Conservation (phyloP, 2,797 vertebrate species). For the Pyrrhura leucotis region DNA sequence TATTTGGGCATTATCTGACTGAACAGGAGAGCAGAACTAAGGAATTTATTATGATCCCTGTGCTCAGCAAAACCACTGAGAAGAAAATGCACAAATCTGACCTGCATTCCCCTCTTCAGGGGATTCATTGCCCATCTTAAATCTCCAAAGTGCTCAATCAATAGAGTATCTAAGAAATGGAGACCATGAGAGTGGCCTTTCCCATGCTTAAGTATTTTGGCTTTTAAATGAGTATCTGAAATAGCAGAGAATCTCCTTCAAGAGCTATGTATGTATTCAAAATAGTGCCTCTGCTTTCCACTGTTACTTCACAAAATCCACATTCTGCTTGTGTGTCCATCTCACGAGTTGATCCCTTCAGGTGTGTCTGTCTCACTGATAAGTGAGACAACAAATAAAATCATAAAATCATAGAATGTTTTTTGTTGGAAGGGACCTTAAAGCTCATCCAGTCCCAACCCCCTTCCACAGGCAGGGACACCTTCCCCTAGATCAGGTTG, state of each 20-base stretch:
- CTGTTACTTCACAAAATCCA: neutral
- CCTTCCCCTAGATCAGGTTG: neutral
- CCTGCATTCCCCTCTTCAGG: neutral
- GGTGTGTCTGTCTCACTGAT: fast-evolving
- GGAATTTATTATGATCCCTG: neutral
- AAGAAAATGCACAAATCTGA: neutral
- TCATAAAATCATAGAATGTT: neutral
- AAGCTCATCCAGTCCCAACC: neutral
- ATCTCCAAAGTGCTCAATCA: neutral
- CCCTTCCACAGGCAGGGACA: neutral
- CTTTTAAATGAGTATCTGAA: neutral
- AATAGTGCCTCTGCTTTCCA: neutral
- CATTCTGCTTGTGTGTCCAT: neutral
- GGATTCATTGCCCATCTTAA: neutral
- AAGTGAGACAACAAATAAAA: neutral
- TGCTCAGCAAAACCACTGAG: neutral
- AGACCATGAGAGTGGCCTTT: neutral
- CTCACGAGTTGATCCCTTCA: neutral
- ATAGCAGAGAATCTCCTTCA: neutral
- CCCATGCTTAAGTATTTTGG: neutral
- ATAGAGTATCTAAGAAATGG: neutral
- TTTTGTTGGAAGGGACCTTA: neutral
- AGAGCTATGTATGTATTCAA: neutral
- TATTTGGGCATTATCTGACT: neutral
- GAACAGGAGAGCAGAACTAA: neutral